Evolutionary conservation across 2,113 vertebrate species (phyloP), one percentile per base, ranked within the genome.

Genomic region (Eonycteris spelaea): DNA sequence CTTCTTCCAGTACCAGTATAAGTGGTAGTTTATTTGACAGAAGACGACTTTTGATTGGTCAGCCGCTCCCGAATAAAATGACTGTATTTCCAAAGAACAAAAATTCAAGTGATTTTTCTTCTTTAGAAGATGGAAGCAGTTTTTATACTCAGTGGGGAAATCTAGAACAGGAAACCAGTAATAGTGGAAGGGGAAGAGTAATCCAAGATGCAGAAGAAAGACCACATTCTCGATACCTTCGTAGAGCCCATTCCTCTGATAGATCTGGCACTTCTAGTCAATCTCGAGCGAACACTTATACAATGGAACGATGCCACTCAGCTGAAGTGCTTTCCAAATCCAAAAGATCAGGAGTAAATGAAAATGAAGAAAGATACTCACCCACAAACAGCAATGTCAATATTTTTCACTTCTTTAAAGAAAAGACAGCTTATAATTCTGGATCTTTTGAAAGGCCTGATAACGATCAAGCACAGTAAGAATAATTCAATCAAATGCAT

Each of bases 191-290:
- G 48, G 98, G 98, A 92, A 98, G 98, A 97, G 40, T 96, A 89
- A 7, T 83, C 43, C 98, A 98, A 71, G 84, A 98, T 74, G 59
- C 67, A 78, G 98, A 98, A 96, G 98, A 98, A 63, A 94, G 98
- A n/a, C 99, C 99, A 0, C 99, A 99, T 93, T 99, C 99, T 0
- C 99, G 99, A 45, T 99, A 99, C 97, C 98, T 99, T 15, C 98
- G 99, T 28, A 99, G 99, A 95, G 99, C 99, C 30, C 99, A 99
- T 93, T 99, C 99, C 12, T 99, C 99, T 16, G 99, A 99, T 10
- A 98, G 99, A 92, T 99, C 99, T 10, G 96, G 98, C 40, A 84
- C 98, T 14, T 97, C 98, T 24, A 96, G 98, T 80, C 98, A 98
- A 0, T 94, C 97, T 57, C 98, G 95, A 51, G 97, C 94, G 71